Conservation (phyloP, 37 sponge, comb jelly and placozoan genomes). For the Aphrocallistes beatrix region DNA sequence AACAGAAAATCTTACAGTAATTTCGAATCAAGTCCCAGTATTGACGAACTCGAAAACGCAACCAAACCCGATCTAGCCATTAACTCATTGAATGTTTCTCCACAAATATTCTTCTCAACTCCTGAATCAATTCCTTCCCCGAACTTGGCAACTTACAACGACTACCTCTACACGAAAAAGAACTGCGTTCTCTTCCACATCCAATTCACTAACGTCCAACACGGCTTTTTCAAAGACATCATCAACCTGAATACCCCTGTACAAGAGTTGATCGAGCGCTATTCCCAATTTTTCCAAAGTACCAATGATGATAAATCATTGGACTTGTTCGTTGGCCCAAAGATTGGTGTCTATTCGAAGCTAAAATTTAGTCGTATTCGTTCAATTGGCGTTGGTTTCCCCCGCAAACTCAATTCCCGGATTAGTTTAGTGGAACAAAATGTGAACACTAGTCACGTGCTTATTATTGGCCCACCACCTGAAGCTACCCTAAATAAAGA, state of each 20-base stretch:
- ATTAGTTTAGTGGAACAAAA: not conserved
- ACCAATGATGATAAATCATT: not conserved
- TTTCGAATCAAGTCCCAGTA: not conserved
- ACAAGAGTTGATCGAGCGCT: not conserved
- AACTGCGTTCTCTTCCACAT: not conserved
- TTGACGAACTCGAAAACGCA: not conserved
- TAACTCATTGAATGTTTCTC: too few relatives aligned
- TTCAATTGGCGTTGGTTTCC: not conserved
- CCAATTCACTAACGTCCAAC: not conserved
- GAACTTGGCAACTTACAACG: not conserved
- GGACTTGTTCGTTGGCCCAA: not conserved
- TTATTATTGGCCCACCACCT: not conserved
- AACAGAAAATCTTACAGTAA: not conserved
- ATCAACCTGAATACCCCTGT: not conserved
- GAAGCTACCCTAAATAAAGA: not conserved
- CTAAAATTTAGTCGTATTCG: not conserved
- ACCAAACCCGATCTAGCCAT: not conserved
- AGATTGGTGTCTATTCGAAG: not conserved
- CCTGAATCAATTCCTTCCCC: not conserved
- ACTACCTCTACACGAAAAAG: slow-evolving; percentile 1
- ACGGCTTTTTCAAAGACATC: not conserved
- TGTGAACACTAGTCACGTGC: not conserved
- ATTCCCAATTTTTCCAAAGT: not conserved
- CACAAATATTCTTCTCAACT: not conserved
- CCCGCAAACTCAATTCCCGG: not conserved